Percentiles rank a stretch among this genome's conserved stretches.
Evolutionary conservation across 35 echinoderm and acorn worm species (phyloP).

Genomic region (Apostichopus japonicus): DNA sequence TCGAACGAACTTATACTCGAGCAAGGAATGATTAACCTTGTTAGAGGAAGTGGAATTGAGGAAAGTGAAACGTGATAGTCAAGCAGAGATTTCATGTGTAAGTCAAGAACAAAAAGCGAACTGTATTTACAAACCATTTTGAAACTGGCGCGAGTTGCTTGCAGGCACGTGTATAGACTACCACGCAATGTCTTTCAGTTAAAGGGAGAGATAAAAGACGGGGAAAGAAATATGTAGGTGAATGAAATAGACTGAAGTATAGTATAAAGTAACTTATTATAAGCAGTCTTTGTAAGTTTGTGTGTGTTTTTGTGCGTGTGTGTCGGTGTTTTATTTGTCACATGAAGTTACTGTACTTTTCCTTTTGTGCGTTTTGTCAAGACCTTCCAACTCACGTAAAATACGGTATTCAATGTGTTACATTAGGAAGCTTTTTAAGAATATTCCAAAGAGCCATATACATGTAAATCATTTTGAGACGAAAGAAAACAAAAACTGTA

Average conservation of each 20-base stretch:
- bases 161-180: neutral
- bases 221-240: neutral
- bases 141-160: neutral
- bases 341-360: too few relatives aligned
- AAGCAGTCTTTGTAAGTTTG: too few relatives aligned
- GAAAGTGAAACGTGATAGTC: slow-evolving; percentile 1
- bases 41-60: neutral
- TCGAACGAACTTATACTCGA: slow-evolving; percentile 12
- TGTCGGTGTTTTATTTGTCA: too few relatives aligned
- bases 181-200: neutral
- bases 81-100: neutral
- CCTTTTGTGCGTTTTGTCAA: too few relatives aligned
- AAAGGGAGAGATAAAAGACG: neutral
- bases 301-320: too few relatives aligned
- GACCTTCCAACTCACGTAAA: too few relatives aligned
- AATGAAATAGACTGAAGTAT: neutral
- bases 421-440: too few relatives aligned
- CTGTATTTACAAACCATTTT: neutral
- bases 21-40: slow-evolving; percentile 14
- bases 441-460: too few relatives aligned
- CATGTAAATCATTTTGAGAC: too few relatives aligned
- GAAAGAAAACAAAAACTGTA: too few relatives aligned
- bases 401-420: too few relatives aligned
- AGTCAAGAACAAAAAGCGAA: neutral
- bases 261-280: neutral